Evolutionary conservation across 2,797 vertebrate genomes (phyloP), one percentile per base, ranked within the genome.

Genomic region (Carduelis carduelis): DNA sequence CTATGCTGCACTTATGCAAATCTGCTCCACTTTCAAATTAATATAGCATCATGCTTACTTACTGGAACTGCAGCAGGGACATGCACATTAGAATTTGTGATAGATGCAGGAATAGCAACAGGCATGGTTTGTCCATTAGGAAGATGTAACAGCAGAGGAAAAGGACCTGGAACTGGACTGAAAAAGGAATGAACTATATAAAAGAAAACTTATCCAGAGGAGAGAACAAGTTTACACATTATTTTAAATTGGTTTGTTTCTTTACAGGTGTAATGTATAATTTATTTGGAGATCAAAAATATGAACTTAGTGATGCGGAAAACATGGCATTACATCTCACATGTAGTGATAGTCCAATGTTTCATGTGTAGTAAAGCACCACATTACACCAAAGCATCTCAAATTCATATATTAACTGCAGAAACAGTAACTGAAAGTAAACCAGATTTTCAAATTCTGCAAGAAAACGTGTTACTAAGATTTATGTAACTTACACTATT

Each of bases 51-150:
- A 95, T 89, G 93, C 97, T 97, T 95, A 97, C 99, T 99, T 98
- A 99, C 99, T 97, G 99, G 99, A 97, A 99, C 99, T 98, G 99
- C 98, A 97, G 99, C 98, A 98, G 99, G 99, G 97, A 99, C 99
- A 98, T 99, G 99, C 94, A 99, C 98, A 98, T 98, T 99, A 97
- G 99, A 99, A 98, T 98, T 99, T 98, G 99, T 99, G 97, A 99
- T 99, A 97, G 99, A 98, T 83, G 99, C 99, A 97, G 99, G 99
- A 98, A 99, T 99, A 96, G 99, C 98, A 87, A 99, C 99, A 91
- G 99, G 99, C 99, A 99, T 99, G 95, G 99, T 99, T 98, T 99
- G 99, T 98, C 99, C 99, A 91, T 99, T 99, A 97, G 99, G 99
- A 97, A 99, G 98, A 99, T 99, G 99, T 97, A 99, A 98, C 85